These are phyloP conservation scores for Propithecus coquereli DNA, from an alignment of 2,113 vertebrate genomes.

Conservation along the genomic window DNA sequence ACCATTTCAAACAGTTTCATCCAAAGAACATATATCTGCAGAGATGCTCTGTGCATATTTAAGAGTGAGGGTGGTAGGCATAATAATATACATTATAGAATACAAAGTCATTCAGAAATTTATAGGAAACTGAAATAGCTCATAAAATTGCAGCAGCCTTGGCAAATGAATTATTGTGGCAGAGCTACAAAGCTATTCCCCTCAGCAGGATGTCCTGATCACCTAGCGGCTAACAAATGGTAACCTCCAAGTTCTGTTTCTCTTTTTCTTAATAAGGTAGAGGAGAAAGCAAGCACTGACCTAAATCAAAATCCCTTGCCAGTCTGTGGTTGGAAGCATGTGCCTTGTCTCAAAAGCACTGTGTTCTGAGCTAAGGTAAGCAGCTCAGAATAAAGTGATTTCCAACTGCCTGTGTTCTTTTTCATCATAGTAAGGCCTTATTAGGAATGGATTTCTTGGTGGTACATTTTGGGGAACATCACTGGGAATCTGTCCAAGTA, in stretches of 20 bases:
- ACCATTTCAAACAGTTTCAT: slow-evolving; percentile 40
- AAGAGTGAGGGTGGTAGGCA: not conserved
- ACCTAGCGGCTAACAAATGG: not conserved
- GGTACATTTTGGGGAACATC: not conserved
- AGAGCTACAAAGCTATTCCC: not conserved
- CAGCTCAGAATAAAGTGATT: not conserved
- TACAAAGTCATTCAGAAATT: not conserved
- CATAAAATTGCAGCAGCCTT: not conserved
- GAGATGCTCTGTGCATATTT: not conserved
- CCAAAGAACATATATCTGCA: not conserved
- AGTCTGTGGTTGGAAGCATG: not conserved
- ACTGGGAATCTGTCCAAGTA: not conserved
- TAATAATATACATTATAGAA: not conserved
- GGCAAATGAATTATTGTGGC: not conserved
- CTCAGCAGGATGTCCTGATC: not conserved
- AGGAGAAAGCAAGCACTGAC: not conserved
- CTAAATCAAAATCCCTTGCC: not conserved
- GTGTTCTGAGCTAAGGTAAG: not conserved
- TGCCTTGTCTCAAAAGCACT: not conserved
- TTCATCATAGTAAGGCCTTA: not conserved
- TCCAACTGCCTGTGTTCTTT: not conserved
- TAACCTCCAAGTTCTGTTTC: not conserved
- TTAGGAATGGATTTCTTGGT: not conserved
- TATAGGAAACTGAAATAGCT: not conserved
- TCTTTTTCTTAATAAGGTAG: slow-evolving; percentile 4